A percentile compares a stretch with the other conserved stretches of the same genome.
phyloP scores from a whole-genome alignment of 2,113 vertebrate species.

The Carlito syrichta region DNA sequence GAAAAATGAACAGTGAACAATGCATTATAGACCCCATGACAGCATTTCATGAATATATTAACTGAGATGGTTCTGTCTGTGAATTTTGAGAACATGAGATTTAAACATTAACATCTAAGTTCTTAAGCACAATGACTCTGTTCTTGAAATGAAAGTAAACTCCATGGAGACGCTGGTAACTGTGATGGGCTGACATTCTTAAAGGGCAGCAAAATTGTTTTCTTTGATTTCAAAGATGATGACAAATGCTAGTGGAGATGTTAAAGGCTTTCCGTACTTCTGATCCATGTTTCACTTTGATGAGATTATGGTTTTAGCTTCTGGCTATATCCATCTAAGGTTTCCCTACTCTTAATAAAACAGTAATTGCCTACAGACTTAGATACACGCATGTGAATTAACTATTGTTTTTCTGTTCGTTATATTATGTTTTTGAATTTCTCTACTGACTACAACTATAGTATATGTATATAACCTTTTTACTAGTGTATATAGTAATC shows the following conservation, averaged over 20 bases:
- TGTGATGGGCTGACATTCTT: neutral
- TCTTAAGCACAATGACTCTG: neutral
- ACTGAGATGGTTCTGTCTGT: neutral
- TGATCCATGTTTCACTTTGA: neutral
- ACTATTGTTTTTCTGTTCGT: neutral
- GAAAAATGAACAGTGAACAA: neutral
- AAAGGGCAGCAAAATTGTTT: neutral
- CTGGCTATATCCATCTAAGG: neutral
- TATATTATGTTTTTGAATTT: slow-evolving; percentile 11
- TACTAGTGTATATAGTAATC: neutral
- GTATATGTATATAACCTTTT: neutral
- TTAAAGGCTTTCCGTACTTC: neutral
- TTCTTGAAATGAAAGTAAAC: neutral
- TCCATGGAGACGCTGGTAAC: neutral
- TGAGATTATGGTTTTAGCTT: neutral
- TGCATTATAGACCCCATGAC: neutral
- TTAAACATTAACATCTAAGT: neutral
- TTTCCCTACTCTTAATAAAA: neutral
- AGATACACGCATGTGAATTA: neutral
- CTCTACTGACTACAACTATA: neutral
- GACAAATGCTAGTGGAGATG: neutral
- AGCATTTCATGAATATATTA: neutral
- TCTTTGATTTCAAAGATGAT: neutral
- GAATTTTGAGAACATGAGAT: neutral
- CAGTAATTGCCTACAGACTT: neutral